Base-by-base conservation (phyloP, 2,797 vertebrate genomes). In the Pseudocheirus occidentalis region DNA sequence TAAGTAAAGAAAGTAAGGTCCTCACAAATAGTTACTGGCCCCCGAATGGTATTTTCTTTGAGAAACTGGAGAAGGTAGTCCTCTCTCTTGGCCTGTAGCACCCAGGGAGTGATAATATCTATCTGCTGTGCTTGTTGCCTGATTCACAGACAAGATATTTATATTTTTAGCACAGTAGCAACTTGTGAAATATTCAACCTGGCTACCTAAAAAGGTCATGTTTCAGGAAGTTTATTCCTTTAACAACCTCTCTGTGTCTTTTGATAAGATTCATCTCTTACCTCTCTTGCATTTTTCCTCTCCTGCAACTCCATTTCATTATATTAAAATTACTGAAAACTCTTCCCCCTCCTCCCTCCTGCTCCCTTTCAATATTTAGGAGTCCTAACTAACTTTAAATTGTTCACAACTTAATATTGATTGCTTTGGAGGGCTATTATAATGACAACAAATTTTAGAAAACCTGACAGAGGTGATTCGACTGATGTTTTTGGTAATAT, bases 131-230 rank as follows among this genome's bases (percentile, higher is more conserved):
- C 95, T 92, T 95, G 55, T 92, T 62, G 96, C n/a, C 58, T 97
- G 95, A 98, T 94, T 98, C 97, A 97, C 93, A 91, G 91, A 21
- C 40, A 52, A 93, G 91, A 28, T 55, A 90, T 93, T 59, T 54
- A 29, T 53, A 92, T 46, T 91, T 91, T 95, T 54, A 96, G 66
- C 28, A 94, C 46, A 40, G 40, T 91, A 95, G 91, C 62, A 95
- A 5, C 46, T 93, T 92, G 96, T 91, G 46, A 34, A 95, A 89
- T 54, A 93, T 0, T 31, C 87, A 92, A 89, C 0, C 24, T 34
- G 56, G 55, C 28, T 62, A 91, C 81, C 96, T 90, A 21, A 89
- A 95, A 95, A 94, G 93, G 34, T 57, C n/a, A 59, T 21, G 52
- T 27, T 96, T 55, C 59, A 27, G 40, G 52, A 62, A 87, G 24